Conservation (phyloP, 2,797 vertebrate genomes). For the Gambelia wislizenii region DNA sequence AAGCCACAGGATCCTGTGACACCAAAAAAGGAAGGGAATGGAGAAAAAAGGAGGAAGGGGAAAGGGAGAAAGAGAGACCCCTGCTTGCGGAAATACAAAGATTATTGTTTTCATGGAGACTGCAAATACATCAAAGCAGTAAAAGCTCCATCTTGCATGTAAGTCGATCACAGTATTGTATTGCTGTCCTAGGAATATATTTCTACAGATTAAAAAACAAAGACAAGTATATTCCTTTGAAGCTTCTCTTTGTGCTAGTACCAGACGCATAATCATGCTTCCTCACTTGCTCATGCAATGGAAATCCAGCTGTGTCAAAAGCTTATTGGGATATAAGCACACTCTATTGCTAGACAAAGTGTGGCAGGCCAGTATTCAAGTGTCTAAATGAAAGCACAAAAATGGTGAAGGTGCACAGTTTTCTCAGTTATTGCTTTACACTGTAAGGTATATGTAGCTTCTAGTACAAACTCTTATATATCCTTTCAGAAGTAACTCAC, state of each 20-base stretch:
- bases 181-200: conserved; percentile 19
- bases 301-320: neutral
- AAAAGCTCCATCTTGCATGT: conserved; percentile 89
- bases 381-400: neutral
- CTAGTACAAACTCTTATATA: neutral
- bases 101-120: conserved; percentile 95
- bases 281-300: neutral
- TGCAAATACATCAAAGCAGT: conserved; percentile 89
- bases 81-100: conserved; percentile 91
- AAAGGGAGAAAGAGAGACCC: conserved; percentile 96
- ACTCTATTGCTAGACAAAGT: neutral
- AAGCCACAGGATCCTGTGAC: conserved; percentile 88
- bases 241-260: neutral
- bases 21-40: conserved; percentile 78
- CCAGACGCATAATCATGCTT: neutral
- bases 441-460: neutral
- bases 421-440: neutral
- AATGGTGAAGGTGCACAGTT: neutral
- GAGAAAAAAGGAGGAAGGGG: conserved; percentile 85
- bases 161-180: conserved; percentile 74
- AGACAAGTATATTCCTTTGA: neutral
- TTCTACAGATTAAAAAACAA: conserved; percentile 49
- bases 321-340: neutral
- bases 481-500: neutral
- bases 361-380: too few species aligned